Conservation (phyloP, 2,888 invertebrate species). For the Belgica antarctica region DNA sequence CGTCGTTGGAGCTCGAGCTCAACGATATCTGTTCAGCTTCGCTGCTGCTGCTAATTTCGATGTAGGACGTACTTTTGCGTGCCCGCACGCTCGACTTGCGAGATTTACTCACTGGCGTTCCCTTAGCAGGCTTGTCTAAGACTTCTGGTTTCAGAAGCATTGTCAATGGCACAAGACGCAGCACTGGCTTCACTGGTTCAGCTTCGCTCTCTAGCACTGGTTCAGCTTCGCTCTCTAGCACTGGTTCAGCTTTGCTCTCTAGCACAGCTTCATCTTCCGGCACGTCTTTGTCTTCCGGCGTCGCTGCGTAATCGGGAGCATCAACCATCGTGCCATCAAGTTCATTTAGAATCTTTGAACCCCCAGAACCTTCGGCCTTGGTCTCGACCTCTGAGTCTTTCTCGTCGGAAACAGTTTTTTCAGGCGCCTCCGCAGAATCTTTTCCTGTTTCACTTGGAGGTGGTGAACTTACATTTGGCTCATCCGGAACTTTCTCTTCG, state of each 20-base stretch:
- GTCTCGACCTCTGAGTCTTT: not conserved
- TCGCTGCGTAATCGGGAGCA: not conserved
- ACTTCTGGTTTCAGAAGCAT: constrained; percentile 27
- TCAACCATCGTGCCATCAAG: not conserved
- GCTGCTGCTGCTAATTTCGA: constrained; percentile 35
- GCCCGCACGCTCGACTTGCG: not conserved
- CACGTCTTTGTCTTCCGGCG: not conserved
- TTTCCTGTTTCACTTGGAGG: not conserved
- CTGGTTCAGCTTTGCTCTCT: not conserved
- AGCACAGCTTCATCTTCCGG: not conserved
- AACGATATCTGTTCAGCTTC: constrained; percentile 2
- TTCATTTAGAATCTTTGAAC: not conserved
- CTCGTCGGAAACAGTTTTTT: not conserved
- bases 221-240: not conserved
- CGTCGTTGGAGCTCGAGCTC: not conserved
- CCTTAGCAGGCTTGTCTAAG: not conserved
- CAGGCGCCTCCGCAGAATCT: not conserved
- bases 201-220: not conserved
- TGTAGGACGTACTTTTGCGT: constrained; percentile 17
- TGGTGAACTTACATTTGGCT: not conserved
- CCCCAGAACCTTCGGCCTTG: too few species aligned
- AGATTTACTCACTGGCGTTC: not conserved
- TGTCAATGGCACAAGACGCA: constrained; percentile 32
- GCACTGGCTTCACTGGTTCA: not conserved
- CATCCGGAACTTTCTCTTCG: not conserved